Evolutionary conservation across 2,113 vertebrate species (phyloP).

Genomic region (Sylvia atricapilla): DNA sequence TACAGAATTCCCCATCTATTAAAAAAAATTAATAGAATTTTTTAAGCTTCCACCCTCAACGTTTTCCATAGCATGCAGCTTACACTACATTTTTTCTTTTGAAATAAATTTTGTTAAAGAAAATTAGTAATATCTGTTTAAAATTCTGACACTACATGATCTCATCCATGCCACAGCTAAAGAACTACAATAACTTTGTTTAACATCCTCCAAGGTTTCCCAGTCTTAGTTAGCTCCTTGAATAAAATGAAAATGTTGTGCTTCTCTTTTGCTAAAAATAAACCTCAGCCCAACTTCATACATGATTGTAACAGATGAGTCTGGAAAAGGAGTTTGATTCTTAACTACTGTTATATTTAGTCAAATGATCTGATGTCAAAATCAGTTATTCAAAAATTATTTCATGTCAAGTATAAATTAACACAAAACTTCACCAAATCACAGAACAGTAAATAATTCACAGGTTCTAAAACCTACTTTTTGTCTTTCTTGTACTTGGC

Average conservation of each 20-base stretch:
- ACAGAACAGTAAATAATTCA: not conserved
- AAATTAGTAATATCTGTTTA: not conserved
- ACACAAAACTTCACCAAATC: not conserved
- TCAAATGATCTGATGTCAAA: not conserved
- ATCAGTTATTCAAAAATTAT: not conserved
- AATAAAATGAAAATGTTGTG: not conserved
- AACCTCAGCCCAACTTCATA: not conserved
- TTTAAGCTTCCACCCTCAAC: not conserved
- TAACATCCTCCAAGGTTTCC: conserved; percentile 1
- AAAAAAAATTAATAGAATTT: not conserved
- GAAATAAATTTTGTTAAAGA: not conserved
- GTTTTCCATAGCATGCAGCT: not conserved
- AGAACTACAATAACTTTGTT: not conserved
- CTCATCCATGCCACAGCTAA: not conserved
- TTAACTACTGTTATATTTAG: conserved; percentile 3
- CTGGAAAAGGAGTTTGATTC: not conserved
- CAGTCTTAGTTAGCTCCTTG: not conserved
- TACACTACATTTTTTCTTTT: not conserved
- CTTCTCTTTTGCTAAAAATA: conserved; percentile 32
- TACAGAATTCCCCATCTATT: not conserved
- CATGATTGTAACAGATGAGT: not conserved
- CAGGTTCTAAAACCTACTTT: conserved; percentile 75
- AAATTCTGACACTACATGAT: not conserved
- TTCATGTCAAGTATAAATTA: not conserved
- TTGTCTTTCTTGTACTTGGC: conserved; percentile 81